Base-by-base conservation (phyloP, 1,140 invertebrate species). In the Drosophila parabipectinata region DNA sequence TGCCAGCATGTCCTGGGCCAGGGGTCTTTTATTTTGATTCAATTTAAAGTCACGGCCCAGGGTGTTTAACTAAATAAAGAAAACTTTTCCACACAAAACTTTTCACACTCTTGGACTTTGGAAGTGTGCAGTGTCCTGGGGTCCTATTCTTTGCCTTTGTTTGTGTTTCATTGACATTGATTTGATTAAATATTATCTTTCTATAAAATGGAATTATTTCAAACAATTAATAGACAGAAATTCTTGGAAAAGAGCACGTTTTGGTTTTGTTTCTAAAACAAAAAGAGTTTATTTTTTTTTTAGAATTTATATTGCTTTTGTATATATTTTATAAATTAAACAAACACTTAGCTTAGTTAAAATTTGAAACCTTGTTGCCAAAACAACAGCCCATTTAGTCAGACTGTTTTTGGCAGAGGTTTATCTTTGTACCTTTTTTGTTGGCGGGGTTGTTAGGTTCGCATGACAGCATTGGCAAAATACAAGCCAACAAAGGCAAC, bases 21-120 rank as follows among this genome's bases (percentile, higher is more conserved):
- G 34, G 63, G 53, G 41, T 44, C 41, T 44, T 62, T 75, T 62
- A 56, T 51, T 74, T 74, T 74, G 69, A 74, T 74, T 39, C 66
- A 52, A 75, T 74, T 74, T 74, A 74, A 74, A 54, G 66, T 4
- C 63, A 48, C 28, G 62, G 54, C 44, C 62, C 53, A 69, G 63
- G 32, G 34, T 14, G 18, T 24, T 9, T 50, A 50, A 57, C 66
- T 32, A 69, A 69, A 69, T 69, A 69, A 69, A 69, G 51, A 57
- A 69, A 69, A 69, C 26, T 69, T 69, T 69, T 28, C 26, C 26
- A 48, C 68, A 57, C 28, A 57, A 56, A 10, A 50, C 15, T 69
- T 69, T 37, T 48, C 24, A 4, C 63, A 26, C 50, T 56, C 41
- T 54, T 52, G 45, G 51, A 64, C 15, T 12, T 30, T 41, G 37